Evolutionary conservation across 2,797 vertebrate species (phyloP), one percentile per base, ranked within the genome.

Genomic region (Petrocephalus sullivani): DNA sequence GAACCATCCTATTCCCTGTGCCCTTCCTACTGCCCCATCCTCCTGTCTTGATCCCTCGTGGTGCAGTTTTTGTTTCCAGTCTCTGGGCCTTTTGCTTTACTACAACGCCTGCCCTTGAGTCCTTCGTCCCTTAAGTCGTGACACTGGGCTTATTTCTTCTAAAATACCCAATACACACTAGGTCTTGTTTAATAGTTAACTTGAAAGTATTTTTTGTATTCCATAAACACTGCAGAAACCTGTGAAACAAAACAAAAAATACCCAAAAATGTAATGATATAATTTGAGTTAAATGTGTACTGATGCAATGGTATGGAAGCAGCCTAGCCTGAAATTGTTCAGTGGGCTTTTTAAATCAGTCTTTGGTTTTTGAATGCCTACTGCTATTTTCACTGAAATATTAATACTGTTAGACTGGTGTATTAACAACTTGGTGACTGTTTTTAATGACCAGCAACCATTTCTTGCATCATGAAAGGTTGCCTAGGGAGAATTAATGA

Each of bases 111-210:
- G 37, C 37, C 37, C 37, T 41, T 41, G 37, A 41, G 37, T 41
- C 37, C 37, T 41, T 41, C 37, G 37, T 41, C 37, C 37, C 37
- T 41, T 41, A 41, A 41, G 37, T 41, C 37, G 3, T 41, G 37
- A 41, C 37, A 41, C 37, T 19, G 5, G 33, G 37, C 37, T n/a
- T 46, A n/a, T 46, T 78, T n/a, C 6, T 46, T 19, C 7, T 46
- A 37, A 6, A 78, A 78, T 78, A 78, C 71, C 71, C 71, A 78
- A 78, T 7, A 19, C 14, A 46, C 37, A 67, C 10, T 33, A 46
- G 33, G 37, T 78, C 71, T 78, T 78, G 37, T 78, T 78, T 78
- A 46, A 78, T 78, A 78, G 37, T 78, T 78, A 78, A 78, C 71
- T 46, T 7, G 1, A 78, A 78, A 78, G 71, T 41, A 41, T 78